Evolutionary conservation across 2,113 vertebrate genomes (phyloP).

Genomic region (Parotia lawesii): DNA sequence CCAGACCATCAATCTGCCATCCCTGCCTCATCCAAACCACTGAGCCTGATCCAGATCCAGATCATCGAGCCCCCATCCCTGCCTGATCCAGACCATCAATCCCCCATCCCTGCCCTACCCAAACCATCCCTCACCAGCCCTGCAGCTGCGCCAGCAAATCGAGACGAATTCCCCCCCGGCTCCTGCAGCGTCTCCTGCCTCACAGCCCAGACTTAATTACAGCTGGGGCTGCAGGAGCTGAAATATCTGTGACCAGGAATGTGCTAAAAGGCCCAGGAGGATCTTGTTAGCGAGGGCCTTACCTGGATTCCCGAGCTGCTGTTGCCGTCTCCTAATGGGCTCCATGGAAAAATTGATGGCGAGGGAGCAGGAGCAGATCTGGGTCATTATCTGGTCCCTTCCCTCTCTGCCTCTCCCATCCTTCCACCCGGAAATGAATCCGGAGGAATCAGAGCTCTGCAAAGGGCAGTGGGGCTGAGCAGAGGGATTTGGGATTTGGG

Average conservation of each 20-base stretch:
- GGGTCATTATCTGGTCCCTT: neutral
- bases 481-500: neutral
- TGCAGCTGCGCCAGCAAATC: neutral
- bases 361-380: neutral
- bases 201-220: constrained; percentile 30
- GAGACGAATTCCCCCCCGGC: neutral
- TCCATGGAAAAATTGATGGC: neutral
- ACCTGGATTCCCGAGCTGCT: neutral
- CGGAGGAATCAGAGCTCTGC: fast-evolving
- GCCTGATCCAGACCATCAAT: fast-evolving
- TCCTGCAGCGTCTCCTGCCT: neutral
- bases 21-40: neutral
- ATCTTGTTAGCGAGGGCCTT: constrained; percentile 18
- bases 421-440: neutral
- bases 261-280: constrained; percentile 30
- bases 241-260: neutral
- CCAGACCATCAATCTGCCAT: too few species aligned
- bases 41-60: too few species aligned
- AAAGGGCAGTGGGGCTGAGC: neutral
- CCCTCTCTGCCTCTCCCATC: neutral
- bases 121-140: neutral
- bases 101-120: neutral
- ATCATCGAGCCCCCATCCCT: too few species aligned
- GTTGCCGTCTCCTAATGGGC: constrained; percentile 1
- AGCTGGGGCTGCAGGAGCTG: constrained; percentile 42